Conservation (phyloP, 1,140 invertebrate genomes). For the Apis dorsata region DNA sequence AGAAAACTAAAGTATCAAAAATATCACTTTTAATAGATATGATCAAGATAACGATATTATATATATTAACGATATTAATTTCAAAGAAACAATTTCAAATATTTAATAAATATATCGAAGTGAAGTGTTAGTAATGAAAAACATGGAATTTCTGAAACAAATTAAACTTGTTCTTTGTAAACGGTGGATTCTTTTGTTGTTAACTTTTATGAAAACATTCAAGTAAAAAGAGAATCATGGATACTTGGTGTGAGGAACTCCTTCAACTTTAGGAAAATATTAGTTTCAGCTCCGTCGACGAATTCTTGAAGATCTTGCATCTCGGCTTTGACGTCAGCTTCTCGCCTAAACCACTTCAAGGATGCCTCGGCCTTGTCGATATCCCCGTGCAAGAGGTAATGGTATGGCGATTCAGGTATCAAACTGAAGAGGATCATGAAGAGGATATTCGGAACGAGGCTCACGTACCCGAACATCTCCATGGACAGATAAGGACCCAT, state of each 20-base stretch:
- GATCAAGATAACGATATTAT: no score
- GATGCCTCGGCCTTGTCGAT: constrained; percentile 73
- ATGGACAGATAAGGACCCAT: constrained; percentile 76
- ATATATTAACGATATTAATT: not conserved
- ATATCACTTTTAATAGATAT: not conserved
- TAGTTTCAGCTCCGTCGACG: constrained; percentile 61
- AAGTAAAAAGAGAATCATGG: constrained; percentile 1
- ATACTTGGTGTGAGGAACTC: constrained; percentile 70
- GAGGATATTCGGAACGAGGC: constrained; percentile 74
- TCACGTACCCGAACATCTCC: constrained; percentile 72
- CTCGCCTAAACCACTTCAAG: constrained; percentile 73
- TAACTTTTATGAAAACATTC: not conserved
- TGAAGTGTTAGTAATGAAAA: not conserved
- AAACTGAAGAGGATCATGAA: constrained; percentile 78
- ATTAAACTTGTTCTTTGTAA: not conserved
- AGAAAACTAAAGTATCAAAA: not conserved
- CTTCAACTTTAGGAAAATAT: constrained; percentile 62
- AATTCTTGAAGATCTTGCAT: constrained; percentile 74
- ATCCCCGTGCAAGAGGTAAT: constrained; percentile 69
- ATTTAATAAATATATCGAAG: not conserved
- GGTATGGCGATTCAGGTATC: constrained; percentile 82
- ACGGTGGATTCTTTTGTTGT: not conserved
- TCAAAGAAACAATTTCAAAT: not conserved
- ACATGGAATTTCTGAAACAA: not conserved
- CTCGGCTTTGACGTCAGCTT: constrained; percentile 72